phyloP scores from a whole-genome alignment of 2,888 invertebrate species.

The Melinaea marsaeus region DNA sequence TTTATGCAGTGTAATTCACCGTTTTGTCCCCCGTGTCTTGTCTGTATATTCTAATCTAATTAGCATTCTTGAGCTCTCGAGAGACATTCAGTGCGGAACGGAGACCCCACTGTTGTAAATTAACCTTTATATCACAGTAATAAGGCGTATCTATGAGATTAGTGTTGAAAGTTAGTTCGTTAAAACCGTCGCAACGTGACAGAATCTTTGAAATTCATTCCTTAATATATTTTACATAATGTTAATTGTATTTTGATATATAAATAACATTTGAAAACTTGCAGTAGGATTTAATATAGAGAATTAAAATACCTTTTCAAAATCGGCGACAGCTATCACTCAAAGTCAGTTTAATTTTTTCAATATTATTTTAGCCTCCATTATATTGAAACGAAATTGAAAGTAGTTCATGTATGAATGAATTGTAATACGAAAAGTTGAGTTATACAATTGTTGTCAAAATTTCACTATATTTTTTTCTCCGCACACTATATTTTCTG shows the following conservation, averaged over 20 bases:
- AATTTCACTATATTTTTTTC: conserved; percentile 5
- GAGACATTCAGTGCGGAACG: conserved; percentile 25
- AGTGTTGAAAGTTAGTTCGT: conserved; percentile 12
- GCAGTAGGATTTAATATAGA: background rate
- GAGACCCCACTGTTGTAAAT: background rate
- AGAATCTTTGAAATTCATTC: conserved; percentile 25
- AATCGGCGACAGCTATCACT: no score
- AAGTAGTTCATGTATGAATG: conserved; percentile 2
- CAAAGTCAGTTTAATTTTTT: no score
- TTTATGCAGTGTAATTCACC: conserved; percentile 19
- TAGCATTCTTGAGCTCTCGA: conserved; percentile 25
- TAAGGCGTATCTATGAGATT: conserved; percentile 11
- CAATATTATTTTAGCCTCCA: no score
- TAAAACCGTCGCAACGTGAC: conserved; percentile 18
- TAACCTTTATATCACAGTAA: conserved; percentile 18
- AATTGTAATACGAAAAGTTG: background rate
- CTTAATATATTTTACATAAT: conserved; percentile 9
- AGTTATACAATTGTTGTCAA: background rate
- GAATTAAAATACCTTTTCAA: background rate
- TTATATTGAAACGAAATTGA: background rate
- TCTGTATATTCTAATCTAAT: conserved; percentile 23
- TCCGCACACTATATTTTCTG: background rate
- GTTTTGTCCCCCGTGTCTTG: conserved; percentile 23
- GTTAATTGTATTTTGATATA: background rate
- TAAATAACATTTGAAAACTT: background rate